Evolutionary conservation across 2,797 vertebrate genomes (phyloP).

Genomic region (Rhyacichthys aspro): DNA sequence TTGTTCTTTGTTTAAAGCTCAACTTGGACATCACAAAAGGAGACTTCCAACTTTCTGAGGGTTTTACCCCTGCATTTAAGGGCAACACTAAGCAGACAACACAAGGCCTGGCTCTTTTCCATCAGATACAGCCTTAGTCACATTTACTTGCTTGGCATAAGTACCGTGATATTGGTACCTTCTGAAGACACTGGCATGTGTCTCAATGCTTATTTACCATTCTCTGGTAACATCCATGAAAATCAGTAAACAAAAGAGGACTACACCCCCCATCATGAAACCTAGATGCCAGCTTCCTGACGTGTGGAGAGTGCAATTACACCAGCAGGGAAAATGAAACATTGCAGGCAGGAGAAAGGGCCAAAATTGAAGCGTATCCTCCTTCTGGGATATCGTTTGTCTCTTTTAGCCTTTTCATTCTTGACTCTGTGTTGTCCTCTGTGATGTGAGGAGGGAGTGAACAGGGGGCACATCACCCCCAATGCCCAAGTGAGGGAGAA

Average conservation of each 20-base stretch:
- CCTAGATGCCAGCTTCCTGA: constrained; percentile 74
- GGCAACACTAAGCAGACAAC: not conserved
- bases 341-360: constrained; percentile 68
- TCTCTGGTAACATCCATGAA: constrained; percentile 76
- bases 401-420: constrained; percentile 73
- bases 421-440: constrained; percentile 73
- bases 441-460: constrained; percentile 68
- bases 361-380: constrained; percentile 82
- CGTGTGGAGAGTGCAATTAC: constrained; percentile 78
- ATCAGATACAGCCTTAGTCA: not conserved
- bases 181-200: constrained; percentile 57
- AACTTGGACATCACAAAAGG: too few relatives aligned
- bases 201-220: constrained; percentile 66
- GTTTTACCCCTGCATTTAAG: too few relatives aligned
- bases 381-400: constrained; percentile 75
- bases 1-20: too few relatives aligned
- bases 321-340: constrained; percentile 77
- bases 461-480: constrained; percentile 45
- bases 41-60: too few relatives aligned
- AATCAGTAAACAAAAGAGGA: constrained; percentile 75
- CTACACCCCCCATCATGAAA: constrained; percentile 49
- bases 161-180: constrained; percentile 44
- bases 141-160: constrained; percentile 19
- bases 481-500: constrained; percentile 62
- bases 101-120: not conserved